A percentile compares a stretch with the other conserved stretches of the same genome.
Conservation (phyloP, 1,140 invertebrate genomes). For the Dendrolimus punctatus region DNA sequence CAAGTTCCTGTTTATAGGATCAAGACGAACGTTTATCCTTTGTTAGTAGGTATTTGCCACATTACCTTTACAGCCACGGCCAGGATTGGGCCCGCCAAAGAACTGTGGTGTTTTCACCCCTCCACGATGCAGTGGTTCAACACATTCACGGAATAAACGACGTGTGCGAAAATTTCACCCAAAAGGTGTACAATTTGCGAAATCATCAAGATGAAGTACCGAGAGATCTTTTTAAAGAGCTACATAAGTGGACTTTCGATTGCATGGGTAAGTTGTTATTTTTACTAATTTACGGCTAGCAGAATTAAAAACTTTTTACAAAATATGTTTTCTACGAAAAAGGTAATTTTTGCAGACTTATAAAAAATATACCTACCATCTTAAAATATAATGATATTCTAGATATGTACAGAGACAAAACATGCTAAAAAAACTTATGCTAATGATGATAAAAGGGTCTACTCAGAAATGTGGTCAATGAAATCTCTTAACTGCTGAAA, state of each 20-base stretch:
- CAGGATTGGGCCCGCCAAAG: conserved; percentile 73
- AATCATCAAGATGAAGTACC: conserved; percentile 77
- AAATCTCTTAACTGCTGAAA: too few species aligned
- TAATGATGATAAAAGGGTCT: too few species aligned
- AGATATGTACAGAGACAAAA: too few species aligned
- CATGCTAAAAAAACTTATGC: too few species aligned
- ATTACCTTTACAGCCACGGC: conserved; percentile 45
- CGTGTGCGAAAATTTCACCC: conserved; percentile 60
- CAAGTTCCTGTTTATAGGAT: too few species aligned
- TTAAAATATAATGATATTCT: too few species aligned
- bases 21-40: neutral
- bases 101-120: conserved; percentile 60
- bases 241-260: conserved; percentile 79
- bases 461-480: too few species aligned
- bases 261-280: conserved; percentile 69
- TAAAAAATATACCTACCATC: too few species aligned
- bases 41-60: neutral
- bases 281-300: neutral
- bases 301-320: neutral
- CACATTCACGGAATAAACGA: conserved; percentile 39
- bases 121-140: conserved; percentile 51
- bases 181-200: conserved; percentile 53
- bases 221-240: conserved; percentile 72
- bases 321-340: too few species aligned
- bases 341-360: too few species aligned